Percentiles rank a stretch among this genome's conserved stretches.
phyloP scores from a whole-genome alignment of 2,888 invertebrate genomes.

The Sthenelais limicola region DNA sequence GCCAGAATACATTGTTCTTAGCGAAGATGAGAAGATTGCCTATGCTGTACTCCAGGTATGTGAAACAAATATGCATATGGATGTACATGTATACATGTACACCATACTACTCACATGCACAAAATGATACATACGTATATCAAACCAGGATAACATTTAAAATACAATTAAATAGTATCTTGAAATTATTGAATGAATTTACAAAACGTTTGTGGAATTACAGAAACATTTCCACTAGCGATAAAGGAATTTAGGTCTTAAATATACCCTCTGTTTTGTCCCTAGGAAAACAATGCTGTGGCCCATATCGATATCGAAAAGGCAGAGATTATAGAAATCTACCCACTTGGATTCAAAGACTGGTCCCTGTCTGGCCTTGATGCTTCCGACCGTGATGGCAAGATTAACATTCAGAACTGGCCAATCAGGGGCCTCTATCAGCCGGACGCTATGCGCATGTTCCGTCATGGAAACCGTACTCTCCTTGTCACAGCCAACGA shows the following conservation, averaged over 20 bases:
- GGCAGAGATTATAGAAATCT: constrained; percentile 53
- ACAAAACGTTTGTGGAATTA: no score
- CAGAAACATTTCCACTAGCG: no score
- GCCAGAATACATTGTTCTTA: constrained; percentile 60
- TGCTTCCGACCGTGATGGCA: constrained; percentile 57
- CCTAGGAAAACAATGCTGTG: constrained; percentile 63
- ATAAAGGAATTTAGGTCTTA: background rate
- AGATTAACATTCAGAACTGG: constrained; percentile 53
- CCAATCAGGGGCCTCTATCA: constrained; percentile 54
- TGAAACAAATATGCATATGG: no score
- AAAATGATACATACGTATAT: no score
- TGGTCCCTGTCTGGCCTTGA: constrained; percentile 56
- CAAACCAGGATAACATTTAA: no score
- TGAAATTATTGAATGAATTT: no score
- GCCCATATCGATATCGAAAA: constrained; percentile 56
- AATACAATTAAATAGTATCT: no score
- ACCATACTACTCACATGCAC: no score
- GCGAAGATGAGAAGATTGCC: constrained; percentile 56
- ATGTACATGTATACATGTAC: no score
- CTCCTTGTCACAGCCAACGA: constrained; percentile 61
- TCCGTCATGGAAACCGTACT: constrained; percentile 48
- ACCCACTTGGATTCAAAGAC: constrained; percentile 59
- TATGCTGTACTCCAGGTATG: constrained; percentile 59
- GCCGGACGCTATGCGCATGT: constrained; percentile 56
- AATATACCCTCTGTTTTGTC: background rate